phyloP scores from a whole-genome alignment of 1,140 invertebrate genomes.

The Cyclina sinensis region DNA sequence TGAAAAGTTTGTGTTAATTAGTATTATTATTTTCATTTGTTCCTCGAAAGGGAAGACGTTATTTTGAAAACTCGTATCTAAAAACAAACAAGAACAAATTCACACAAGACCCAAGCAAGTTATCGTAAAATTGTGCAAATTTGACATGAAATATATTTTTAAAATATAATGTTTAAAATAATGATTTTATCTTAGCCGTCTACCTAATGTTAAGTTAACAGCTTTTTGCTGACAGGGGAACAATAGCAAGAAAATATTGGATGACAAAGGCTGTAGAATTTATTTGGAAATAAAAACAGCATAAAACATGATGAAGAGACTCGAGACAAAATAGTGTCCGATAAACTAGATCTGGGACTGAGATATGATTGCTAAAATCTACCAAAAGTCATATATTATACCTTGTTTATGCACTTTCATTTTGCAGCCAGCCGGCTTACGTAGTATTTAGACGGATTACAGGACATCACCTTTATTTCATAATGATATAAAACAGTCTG shows the following conservation, averaged over 20 bases:
- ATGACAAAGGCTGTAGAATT: conserved; percentile 23
- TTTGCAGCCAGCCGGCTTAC: too few relatives aligned
- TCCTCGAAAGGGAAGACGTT: too few relatives aligned
- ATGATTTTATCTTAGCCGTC: neutral
- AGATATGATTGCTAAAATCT: neutral
- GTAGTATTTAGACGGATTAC: too few relatives aligned
- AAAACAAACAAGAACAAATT: too few relatives aligned
- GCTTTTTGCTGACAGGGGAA: neutral
- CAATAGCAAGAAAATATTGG: neutral
- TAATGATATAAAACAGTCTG: too few relatives aligned
- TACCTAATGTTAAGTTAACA: conserved; percentile 3
- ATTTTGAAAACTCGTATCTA: too few relatives aligned
- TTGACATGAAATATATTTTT: conserved; percentile 20
- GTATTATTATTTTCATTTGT: too few relatives aligned
- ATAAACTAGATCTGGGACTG: conserved; percentile 6
- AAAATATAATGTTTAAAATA: neutral
- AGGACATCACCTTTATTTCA: too few relatives aligned
- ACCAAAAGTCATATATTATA: neutral
- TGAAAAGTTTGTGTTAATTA: too few relatives aligned
- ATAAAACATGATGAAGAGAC: conserved; percentile 24
- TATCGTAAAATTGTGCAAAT: neutral
- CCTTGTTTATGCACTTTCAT: neutral
- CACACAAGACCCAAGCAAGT: neutral
- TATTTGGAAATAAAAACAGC: conserved; percentile 46
- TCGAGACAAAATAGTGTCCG: neutral